A percentile compares a stretch with the other conserved stretches of the same genome.
These are phyloP conservation scores for Chrysopa pallens DNA, from an alignment of 1,140 invertebrate species.

Conservation along the genomic window DNA sequence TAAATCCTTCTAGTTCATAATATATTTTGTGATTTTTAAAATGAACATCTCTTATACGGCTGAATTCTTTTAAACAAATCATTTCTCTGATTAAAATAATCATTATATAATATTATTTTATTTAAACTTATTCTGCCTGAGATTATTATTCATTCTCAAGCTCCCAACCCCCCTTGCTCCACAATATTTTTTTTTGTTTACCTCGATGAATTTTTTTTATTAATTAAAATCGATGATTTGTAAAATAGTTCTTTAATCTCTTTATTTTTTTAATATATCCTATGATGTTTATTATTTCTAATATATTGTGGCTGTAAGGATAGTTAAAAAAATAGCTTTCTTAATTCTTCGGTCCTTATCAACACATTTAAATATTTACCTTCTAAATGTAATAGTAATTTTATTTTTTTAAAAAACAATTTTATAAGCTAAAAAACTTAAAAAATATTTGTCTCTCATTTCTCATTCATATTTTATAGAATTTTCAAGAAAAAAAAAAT, in stretches of 20 bases:
- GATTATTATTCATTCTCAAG: background rate
- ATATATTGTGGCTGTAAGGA: constrained; percentile 19
- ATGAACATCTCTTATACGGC: too few relatives aligned
- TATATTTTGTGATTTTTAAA: too few relatives aligned
- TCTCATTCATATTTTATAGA: too few relatives aligned
- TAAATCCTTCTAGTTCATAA: too few relatives aligned
- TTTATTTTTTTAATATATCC: background rate
- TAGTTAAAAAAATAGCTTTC: background rate
- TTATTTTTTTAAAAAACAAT: too few relatives aligned
- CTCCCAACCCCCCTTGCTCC: constrained; percentile 11
- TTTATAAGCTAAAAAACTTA: too few relatives aligned
- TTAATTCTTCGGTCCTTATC: background rate
- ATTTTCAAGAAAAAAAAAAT: too few relatives aligned
- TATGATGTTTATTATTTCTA: background rate
- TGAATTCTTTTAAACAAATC: too few relatives aligned
- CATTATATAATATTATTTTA: too few relatives aligned
- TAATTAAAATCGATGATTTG: background rate
- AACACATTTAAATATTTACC: background rate
- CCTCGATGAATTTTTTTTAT: background rate
- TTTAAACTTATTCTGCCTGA: background rate
- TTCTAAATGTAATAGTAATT: too few relatives aligned
- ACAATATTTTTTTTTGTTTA: constrained; percentile 9
- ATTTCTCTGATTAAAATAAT: too few relatives aligned
- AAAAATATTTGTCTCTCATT: too few relatives aligned
- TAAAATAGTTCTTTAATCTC: background rate